Percentiles rank a stretch among this genome's conserved stretches.
Conservation (phyloP, 1,140 invertebrate genomes). For the Drosophila littoralis region DNA sequence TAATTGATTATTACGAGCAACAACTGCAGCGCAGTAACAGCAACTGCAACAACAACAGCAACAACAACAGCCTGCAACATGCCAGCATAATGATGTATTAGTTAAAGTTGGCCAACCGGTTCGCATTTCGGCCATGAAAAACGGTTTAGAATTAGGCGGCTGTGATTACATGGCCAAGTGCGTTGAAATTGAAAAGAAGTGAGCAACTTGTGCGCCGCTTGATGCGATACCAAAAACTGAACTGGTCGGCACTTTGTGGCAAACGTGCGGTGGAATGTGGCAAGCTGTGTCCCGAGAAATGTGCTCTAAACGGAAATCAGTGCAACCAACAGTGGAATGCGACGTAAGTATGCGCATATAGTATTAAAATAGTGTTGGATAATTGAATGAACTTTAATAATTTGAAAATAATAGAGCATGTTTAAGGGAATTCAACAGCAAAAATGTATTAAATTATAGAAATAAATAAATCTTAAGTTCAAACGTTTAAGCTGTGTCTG, state of each 20-base stretch:
- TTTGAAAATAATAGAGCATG: not conserved
- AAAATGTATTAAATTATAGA: not conserved
- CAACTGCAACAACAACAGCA: slow-evolving; percentile 25
- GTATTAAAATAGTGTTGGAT: slow-evolving; percentile 24
- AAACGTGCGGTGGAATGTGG: slow-evolving; percentile 37
- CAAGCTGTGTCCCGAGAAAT: slow-evolving; percentile 11
- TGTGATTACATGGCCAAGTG: slow-evolving; percentile 70
- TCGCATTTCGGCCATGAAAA: slow-evolving; percentile 81
- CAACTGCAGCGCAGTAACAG: slow-evolving; percentile 18
- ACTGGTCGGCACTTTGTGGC: slow-evolving; percentile 36
- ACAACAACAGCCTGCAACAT: slow-evolving; percentile 45
- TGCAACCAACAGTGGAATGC: slow-evolving; percentile 37
- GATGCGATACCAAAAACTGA: not conserved
- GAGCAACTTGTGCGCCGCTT: slow-evolving; percentile 36
- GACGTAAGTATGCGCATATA: slow-evolving; percentile 11
- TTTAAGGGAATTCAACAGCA: not conserved
- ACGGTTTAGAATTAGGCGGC: slow-evolving; percentile 79
- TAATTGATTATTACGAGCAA: slow-evolving; percentile 80
- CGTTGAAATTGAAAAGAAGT: slow-evolving; percentile 66
- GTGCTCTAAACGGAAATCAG: slow-evolving; percentile 20
- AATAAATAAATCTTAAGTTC: not conserved
- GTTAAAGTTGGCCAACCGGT: slow-evolving; percentile 80
- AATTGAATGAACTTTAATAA: slow-evolving; percentile 26
- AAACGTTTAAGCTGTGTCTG: no score
- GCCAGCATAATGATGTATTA: slow-evolving; percentile 79